A percentile compares a stretch with the other conserved stretches of the same genome.
These are phyloP conservation scores for Ctenochaetus hawaiiensis DNA, from an alignment of 2,797 vertebrate species.

Conservation along the genomic window DNA sequence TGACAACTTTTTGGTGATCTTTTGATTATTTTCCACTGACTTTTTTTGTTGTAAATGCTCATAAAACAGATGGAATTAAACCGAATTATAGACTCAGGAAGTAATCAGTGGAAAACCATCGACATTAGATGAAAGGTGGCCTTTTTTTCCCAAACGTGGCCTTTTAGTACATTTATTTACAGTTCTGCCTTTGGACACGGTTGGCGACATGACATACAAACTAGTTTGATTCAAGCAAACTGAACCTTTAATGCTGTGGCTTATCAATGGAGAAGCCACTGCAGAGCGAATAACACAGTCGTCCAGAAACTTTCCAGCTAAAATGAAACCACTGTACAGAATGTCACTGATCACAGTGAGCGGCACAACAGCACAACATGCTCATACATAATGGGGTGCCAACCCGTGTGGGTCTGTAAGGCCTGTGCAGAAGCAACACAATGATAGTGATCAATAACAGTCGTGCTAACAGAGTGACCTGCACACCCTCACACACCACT, in stretches of 20 bases:
- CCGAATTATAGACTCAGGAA: too few relatives aligned
- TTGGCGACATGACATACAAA: too few relatives aligned
- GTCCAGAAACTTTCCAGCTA: background rate
- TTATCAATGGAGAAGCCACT: too few relatives aligned
- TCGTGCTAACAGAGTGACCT: constrained; percentile 40
- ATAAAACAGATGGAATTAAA: too few relatives aligned
- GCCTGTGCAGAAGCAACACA: constrained; percentile 17
- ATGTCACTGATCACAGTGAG: background rate
- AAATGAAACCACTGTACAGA: background rate
- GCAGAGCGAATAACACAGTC: too few relatives aligned
- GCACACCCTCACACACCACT: constrained; percentile 41
- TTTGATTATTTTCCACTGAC: too few relatives aligned
- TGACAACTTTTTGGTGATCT: too few relatives aligned
- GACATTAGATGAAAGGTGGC: background rate
- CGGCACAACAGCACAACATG: background rate
- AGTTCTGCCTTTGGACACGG: background rate
- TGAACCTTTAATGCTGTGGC: background rate
- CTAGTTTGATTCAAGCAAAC: background rate
- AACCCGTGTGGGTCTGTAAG: constrained; percentile 27
- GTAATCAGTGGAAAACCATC: background rate
- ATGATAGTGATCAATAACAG: constrained; percentile 68
- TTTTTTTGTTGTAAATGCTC: too few relatives aligned
- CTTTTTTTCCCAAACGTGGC: too few relatives aligned
- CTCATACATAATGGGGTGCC: constrained; percentile 11
- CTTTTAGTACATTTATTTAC: background rate